A percentile compares a stretch with the other conserved stretches of the same genome.
Evolutionary conservation across 2,888 invertebrate genomes (phyloP).

Genomic region (Caenorhabditis virilis): DNA sequence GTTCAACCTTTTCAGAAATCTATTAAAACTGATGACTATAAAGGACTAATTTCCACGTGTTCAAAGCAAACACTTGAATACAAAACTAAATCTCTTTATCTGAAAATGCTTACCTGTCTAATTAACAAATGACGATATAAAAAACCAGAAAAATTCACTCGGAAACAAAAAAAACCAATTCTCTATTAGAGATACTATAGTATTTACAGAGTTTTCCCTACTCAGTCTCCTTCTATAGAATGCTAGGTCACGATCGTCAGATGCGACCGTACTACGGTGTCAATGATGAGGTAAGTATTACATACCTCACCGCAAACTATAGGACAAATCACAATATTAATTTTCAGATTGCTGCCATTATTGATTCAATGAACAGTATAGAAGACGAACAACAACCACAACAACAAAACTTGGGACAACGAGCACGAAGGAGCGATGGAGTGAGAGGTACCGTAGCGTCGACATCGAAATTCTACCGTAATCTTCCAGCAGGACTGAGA

Average conservation of each 20-base stretch:
- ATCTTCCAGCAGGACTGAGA: too few relatives aligned
- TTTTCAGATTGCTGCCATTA: slow-evolving; percentile 29
- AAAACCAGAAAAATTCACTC: neutral
- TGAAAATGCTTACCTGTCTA: too few relatives aligned
- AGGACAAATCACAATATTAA: neutral
- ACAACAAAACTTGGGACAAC: too few relatives aligned
- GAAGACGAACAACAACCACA: slow-evolving; percentile 12
- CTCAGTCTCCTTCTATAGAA: slow-evolving; percentile 53
- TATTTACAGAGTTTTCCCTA: slow-evolving; percentile 58
- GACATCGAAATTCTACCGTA: too few relatives aligned
- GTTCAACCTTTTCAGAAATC: too few relatives aligned
- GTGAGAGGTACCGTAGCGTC: slow-evolving; percentile 33
- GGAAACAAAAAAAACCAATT: neutral
- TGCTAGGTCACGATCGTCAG: slow-evolving; percentile 52
- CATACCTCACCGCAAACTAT: neutral
- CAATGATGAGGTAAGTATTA: slow-evolving; percentile 40
- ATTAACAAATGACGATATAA: neutral
- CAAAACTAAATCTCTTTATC: too few relatives aligned
- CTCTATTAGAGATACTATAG: too few relatives aligned
- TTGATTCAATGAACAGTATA: slow-evolving; percentile 36
- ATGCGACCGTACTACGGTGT: slow-evolving; percentile 46
- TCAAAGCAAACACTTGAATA: too few relatives aligned
- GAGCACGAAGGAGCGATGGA: slow-evolving; percentile 30
- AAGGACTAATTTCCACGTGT: too few relatives aligned
- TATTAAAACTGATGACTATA: too few relatives aligned